Percentiles rank a stretch among this genome's conserved stretches.
Conservation (phyloP, 2,113 vertebrate genomes). For the Strix uralensis region DNA sequence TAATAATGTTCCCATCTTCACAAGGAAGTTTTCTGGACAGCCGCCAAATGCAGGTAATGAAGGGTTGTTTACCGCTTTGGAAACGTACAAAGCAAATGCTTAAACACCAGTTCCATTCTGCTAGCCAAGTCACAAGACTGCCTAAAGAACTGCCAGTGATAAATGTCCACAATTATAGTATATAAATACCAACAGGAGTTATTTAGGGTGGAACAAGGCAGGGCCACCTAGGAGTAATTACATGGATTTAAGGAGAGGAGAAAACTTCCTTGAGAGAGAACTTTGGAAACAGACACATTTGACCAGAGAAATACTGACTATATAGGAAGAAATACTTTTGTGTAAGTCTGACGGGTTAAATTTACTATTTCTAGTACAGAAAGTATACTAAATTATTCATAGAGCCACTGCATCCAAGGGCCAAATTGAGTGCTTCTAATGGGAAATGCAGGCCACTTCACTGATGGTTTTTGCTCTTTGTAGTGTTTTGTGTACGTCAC, state of each 20-base stretch:
- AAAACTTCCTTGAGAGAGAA: constrained; percentile 4
- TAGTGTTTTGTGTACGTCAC: background rate
- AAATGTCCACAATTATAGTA: background rate
- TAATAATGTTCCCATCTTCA: background rate
- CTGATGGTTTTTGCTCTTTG: background rate
- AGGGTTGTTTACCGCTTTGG: background rate
- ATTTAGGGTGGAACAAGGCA: constrained; percentile 20
- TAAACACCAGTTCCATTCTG: background rate
- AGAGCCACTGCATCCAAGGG: background rate
- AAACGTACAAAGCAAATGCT: background rate
- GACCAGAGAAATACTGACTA: background rate
- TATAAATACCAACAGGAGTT: constrained; percentile 25
- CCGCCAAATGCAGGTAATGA: constrained; percentile 21
- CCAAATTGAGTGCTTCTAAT: background rate
- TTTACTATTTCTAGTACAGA: background rate
- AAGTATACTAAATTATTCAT: background rate
- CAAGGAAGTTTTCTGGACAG: background rate
- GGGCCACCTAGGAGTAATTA: background rate
- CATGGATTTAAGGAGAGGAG: background rate
- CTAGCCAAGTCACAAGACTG: background rate
- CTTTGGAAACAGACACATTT: background rate
- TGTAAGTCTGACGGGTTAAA: background rate
- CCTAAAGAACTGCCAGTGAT: background rate
- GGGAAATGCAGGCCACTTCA: background rate
- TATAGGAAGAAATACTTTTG: background rate